Conservation (phyloP, 2,113 vertebrate genomes). For the Centropristis striata region DNA sequence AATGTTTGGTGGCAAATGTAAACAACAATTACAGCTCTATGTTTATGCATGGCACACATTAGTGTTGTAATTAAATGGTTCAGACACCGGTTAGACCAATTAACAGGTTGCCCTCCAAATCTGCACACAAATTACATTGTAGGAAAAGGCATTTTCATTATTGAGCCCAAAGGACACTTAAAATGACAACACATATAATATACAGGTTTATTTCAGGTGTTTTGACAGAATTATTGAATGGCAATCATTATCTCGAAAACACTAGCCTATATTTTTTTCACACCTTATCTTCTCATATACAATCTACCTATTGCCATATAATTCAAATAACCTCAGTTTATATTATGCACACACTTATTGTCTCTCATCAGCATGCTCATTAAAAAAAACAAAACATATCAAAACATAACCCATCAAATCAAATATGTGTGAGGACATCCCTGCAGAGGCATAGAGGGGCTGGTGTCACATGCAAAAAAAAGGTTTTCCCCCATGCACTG, state of each 20-base stretch:
- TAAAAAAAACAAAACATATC: neutral
- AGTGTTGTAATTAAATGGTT: neutral
- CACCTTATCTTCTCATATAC: no score
- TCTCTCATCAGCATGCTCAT: neutral
- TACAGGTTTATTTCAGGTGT: no score
- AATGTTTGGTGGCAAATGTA: slow-evolving; percentile 11
- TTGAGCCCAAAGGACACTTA: neutral
- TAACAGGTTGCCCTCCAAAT: neutral
- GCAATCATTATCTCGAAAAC: no score
- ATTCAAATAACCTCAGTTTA: no score
- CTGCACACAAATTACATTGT: neutral
- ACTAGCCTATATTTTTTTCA: no score
- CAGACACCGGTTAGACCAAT: neutral
- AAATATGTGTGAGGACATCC: neutral
- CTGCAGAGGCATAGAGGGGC: neutral
- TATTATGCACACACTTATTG: neutral
- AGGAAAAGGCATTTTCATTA: neutral
- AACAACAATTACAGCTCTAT: slow-evolving; percentile 12
- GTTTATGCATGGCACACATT: neutral
- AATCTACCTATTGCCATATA: no score
- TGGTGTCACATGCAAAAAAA: neutral
- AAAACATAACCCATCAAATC: neutral
- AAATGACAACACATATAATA: neutral
- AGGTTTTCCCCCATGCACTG: neutral
- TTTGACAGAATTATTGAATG: no score